phyloP scores from a whole-genome alignment of 2,888 invertebrate species.

The Agonopterix alstromeriana region DNA sequence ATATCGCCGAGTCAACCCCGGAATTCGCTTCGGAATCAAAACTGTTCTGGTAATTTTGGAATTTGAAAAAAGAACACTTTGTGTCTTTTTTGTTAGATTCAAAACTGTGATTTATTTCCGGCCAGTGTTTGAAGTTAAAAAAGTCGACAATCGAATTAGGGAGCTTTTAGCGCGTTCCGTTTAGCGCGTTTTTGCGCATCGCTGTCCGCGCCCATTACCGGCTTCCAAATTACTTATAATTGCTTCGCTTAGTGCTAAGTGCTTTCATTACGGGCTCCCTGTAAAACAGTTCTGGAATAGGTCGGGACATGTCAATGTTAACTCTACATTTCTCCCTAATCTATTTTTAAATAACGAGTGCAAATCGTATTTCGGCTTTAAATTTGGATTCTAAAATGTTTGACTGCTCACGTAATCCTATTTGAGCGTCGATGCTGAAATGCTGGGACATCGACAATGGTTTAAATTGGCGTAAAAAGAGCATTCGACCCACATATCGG shows the following conservation, averaged over 20 bases:
- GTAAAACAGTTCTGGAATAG: slow-evolving; percentile 49
- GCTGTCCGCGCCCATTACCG: slow-evolving; percentile 73
- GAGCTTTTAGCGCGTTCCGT: slow-evolving; percentile 70
- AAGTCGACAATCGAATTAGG: slow-evolving; percentile 72
- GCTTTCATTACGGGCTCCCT: slow-evolving; percentile 66
- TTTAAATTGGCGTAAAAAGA: slow-evolving; percentile 56
- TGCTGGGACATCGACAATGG: slow-evolving; percentile 36
- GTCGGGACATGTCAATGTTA: slow-evolving; percentile 46
- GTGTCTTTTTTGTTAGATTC: slow-evolving; percentile 6
- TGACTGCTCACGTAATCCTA: slow-evolving; percentile 11
- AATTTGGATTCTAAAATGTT: slow-evolving; percentile 1
- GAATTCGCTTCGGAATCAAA: slow-evolving; percentile 18
- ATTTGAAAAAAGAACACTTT: not conserved
- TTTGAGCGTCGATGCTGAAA: slow-evolving; percentile 14
- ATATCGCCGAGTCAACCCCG: slow-evolving; percentile 17
- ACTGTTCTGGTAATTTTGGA: not conserved
- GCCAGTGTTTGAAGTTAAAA: slow-evolving; percentile 48
- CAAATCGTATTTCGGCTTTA: not conserved
- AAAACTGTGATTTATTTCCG: slow-evolving; percentile 29
- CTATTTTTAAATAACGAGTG: slow-evolving; percentile 25
- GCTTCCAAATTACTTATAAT: slow-evolving; percentile 73
- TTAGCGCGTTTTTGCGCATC: slow-evolving; percentile 73
- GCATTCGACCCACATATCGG: slow-evolving; percentile 55
- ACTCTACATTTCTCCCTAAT: slow-evolving; percentile 32
- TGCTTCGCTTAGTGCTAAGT: slow-evolving; percentile 75